phyloP scores from a whole-genome alignment of 2,888 invertebrate species.

The Colletes collaris region DNA sequence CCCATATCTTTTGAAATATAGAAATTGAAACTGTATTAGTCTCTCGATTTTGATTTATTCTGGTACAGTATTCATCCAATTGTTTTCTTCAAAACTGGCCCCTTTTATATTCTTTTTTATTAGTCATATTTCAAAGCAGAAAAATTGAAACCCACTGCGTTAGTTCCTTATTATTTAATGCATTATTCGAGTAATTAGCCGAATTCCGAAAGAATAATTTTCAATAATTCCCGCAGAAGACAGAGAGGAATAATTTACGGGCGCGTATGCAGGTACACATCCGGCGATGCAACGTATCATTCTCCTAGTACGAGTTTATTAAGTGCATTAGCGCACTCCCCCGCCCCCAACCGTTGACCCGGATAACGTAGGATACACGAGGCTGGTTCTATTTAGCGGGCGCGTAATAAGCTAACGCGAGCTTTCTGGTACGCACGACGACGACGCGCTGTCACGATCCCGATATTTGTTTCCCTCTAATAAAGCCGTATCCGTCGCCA shows the following conservation, averaged over 20 bases:
- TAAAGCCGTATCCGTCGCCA: slow-evolving; percentile 37
- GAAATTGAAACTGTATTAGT: no score
- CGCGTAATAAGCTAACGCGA: slow-evolving; percentile 53
- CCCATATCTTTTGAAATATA: no score
- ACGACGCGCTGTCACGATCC: slow-evolving; percentile 27
- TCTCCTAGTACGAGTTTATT: slow-evolving; percentile 58
- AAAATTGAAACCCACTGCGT: no score
- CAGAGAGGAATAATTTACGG: slow-evolving; percentile 13
- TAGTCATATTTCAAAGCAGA: no score
- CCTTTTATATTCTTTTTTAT: no score
- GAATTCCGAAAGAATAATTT: not conserved
- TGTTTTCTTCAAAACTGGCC: no score
- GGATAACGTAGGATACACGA: slow-evolving; percentile 37
- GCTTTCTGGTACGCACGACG: slow-evolving; percentile 22
- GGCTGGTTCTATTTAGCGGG: slow-evolving; percentile 44
- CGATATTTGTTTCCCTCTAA: slow-evolving; percentile 52
- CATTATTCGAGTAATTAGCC: no score
- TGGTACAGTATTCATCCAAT: no score
- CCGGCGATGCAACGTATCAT: slow-evolving; percentile 50
- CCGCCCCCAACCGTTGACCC: slow-evolving; percentile 34
- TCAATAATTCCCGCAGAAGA: slow-evolving; percentile 42
- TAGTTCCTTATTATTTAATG: no score
- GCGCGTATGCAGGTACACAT: slow-evolving; percentile 10
- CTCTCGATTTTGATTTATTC: no score
- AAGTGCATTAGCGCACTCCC: slow-evolving; percentile 49